A percentile compares a stretch with the other conserved stretches of the same genome.
These are phyloP conservation scores for Siniperca knerii DNA, from an alignment of 2,113 vertebrate genomes.

Conservation along the genomic window DNA sequence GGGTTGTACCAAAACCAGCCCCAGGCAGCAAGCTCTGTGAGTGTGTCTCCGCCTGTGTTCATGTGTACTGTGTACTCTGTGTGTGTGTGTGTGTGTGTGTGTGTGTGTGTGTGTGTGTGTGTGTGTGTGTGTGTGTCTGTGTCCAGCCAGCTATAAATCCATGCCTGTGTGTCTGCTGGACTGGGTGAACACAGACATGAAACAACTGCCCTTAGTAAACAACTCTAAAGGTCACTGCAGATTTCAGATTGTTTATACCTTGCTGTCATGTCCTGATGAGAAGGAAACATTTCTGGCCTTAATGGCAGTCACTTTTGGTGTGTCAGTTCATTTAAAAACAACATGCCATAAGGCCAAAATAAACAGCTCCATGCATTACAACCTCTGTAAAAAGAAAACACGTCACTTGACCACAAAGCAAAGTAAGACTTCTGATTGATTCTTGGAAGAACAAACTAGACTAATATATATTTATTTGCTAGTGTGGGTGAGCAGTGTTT, in stretches of 20 bases:
- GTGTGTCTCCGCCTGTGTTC: not conserved
- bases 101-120: constrained; percentile 22
- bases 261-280: constrained; percentile 57
- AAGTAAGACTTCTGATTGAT: constrained; percentile 1
- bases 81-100: constrained; percentile 19
- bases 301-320: constrained; percentile 61
- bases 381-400: constrained; percentile 20
- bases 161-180: constrained; percentile 49
- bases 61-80: constrained; percentile 7
- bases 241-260: constrained; percentile 64
- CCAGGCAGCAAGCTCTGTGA: constrained; percentile 47
- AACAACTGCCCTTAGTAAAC: constrained; percentile 72
- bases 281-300: constrained; percentile 72
- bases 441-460: constrained; percentile 30
- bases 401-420: not conserved
- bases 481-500: not conserved
- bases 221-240: constrained; percentile 75
- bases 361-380: constrained; percentile 29
- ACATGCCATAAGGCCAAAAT: constrained; percentile 27
- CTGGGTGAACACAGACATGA: constrained; percentile 57
- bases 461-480: constrained; percentile 22
- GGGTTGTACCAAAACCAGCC: constrained; percentile 74
- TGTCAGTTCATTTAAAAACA: constrained; percentile 54
- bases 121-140: constrained; percentile 10
- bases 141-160: constrained; percentile 54